Evolutionary conservation across 2,113 vertebrate genomes (phyloP), one percentile per base, ranked within the genome.

Genomic region (Ahaetulla prasina): DNA sequence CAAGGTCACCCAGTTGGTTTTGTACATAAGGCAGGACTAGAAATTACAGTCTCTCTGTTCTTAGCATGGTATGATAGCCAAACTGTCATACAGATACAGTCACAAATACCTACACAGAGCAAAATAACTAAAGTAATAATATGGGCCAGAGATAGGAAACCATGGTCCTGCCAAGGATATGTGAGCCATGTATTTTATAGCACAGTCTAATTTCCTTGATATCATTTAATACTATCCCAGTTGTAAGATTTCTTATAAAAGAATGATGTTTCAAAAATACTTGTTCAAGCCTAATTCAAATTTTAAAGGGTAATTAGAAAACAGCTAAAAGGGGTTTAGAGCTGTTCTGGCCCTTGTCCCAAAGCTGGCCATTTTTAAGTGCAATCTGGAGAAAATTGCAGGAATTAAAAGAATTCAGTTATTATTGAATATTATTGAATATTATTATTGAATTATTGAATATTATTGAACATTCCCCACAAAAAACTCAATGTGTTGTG

Each of bases 51-150:
- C 35, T 43, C 18, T 39, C 18, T 22, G 3, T 43, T 22, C n/a
- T 20, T 43, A 80, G 74, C 1, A 0, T 80, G 74, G n/a, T 43
- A 39, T 8, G 18, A 43, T 10, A 80, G 43, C 35, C 35, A 43
- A 22, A 80, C 35, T 9, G 8, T 43, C 74, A 43, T 22, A 22
- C 18, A 80, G 35, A 80, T 22, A 80, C 35, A 74, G 2, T 35
- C n/a, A 35, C 63, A 80, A 39, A 43, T 9, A 22, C 94, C 0
- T 57, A 91, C 92, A 35, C 88, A 87, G 25, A 92, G 27, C 45
- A 92, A 92, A 85, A 92, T 53, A 93, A 45, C 53, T 60, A 84
- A 90, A 93, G 90, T 85, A 47, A 89, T 88, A 43, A n/a, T 6
- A 55, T 30, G 18, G 25, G 4, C 23, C 23, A 54, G 8, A 8